Base-by-base conservation (phyloP, 1,140 invertebrate species). In the Zaprionus inermis region DNA sequence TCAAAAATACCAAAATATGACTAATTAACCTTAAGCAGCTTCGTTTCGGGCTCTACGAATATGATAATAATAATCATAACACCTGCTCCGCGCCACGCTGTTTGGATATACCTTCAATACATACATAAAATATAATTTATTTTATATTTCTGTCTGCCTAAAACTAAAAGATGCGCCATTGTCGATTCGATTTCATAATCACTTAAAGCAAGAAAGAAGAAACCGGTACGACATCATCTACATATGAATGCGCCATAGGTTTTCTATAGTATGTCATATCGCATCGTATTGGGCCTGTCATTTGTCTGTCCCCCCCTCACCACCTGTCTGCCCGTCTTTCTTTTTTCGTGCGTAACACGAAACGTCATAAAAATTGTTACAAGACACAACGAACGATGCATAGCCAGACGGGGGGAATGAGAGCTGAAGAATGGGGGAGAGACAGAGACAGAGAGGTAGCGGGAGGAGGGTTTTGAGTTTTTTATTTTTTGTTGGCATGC, bases 1-100 rank as follows among this genome's bases (percentile, higher is more conserved):
- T 5, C 54, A 64, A 16, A 51, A 54, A 61, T 44, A 41, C 49
- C 58, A 72, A 78, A 76, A 81, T 82, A 82, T 81, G 83, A 88
- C 82, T 85, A 85, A 85, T 85, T 85, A 85, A 88, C 60, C 72
- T 88, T 81, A 86, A 76, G 76, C 78, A 73, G 76, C 81, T 85
- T 72, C 64, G 60, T 38, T 30, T 24, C 54, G 18, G 28, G 28
- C 10, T 52, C 6, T 10, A 20, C 18, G 44, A 36, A 24, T 38
- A n/a, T 59, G 22, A 54, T 66, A 30, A 80, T 72, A 60, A 71
- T 70, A 75, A 66, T 76, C 61, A 67, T 63, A 76, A 68, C 77
- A 79, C 73, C 68, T 76, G 77, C 41, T 64, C 22, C 14, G 51
- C 14, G 30, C 12, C 1, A 36, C 2, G n/a, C n/a, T n/a, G n/a